Evolutionary conservation across 2,888 invertebrate genomes (phyloP), one percentile per base, ranked within the genome.

Genomic region (Heliconius erato): DNA sequence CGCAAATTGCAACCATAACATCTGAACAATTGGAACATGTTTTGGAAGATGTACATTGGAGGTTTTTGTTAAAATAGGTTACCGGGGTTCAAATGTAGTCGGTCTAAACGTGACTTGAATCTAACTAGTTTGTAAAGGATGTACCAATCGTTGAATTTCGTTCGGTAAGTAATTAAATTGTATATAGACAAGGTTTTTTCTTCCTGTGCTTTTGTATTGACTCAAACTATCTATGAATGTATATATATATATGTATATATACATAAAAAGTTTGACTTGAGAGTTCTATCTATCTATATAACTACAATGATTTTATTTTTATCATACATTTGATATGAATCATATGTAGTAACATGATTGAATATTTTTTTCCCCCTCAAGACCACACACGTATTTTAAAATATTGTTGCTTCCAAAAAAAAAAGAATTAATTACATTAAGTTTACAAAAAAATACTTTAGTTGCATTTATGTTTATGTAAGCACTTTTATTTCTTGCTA

Each of bases 41-140:
- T 78, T 40, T 49, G 28, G n/a, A 28, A 26, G 32, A n/a, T 69
- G 14, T 59, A 2, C 49, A 14, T 19, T n/a, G 44, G 16, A 65
- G 23, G 77, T 54, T 80, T 68, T 80, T 80, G 19, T 40, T 40
- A 76, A 69, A 76, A 54, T 67, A 76, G 28, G 59, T 67, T 54
- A 76, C 54, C 40, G 40, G 69, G 32, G 54, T 76, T 80, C 26
- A 28, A 74, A 63, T 79, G 68, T 81, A 59, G 74, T 69, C 81
- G 65, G 67, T 83, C 63, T 65, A 71, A 81, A 83, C 81, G 81
- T 83, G 81, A 83, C 81, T 79, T 71, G 74, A 79, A 67, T 78
- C 16, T 23, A 23, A 72, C 26, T 11, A 49, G 72, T 49, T 26
- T 16, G 44, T 49, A 49, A 72, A 72, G 72, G 72, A 72, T 72